phyloP scores from a whole-genome alignment of 2,888 invertebrate genomes.

The Temnothorax rugatulus region DNA sequence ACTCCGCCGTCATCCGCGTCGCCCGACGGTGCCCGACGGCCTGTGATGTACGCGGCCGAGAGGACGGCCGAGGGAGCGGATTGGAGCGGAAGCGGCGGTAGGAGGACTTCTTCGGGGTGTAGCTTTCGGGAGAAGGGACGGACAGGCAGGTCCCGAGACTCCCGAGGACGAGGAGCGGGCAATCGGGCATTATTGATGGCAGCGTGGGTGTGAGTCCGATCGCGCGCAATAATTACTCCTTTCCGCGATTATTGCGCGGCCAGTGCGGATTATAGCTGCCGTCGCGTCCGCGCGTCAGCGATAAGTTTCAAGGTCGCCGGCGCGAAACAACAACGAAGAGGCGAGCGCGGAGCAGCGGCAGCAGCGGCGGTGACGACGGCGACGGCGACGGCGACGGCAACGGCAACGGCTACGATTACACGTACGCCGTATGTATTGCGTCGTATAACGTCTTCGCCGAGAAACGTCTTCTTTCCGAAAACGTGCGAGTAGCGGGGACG shows the following conservation, averaged over 20 bases:
- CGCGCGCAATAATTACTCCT: slow-evolving; percentile 58
- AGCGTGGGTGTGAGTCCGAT: slow-evolving; percentile 73
- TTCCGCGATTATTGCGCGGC: slow-evolving; percentile 59
- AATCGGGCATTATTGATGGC: slow-evolving; percentile 68
- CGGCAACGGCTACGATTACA: not conserved
- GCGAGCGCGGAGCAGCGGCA: not conserved
- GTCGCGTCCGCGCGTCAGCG: slow-evolving; percentile 19
- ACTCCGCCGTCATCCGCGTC: slow-evolving; percentile 64
- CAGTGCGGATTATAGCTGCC: slow-evolving; percentile 21
- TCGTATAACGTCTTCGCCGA: slow-evolving; percentile 26
- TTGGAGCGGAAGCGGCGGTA: slow-evolving; percentile 34
- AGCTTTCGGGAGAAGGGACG: slow-evolving; percentile 36
- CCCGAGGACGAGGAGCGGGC: slow-evolving; percentile 31
- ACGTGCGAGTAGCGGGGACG: not conserved
- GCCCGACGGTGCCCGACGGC: slow-evolving; percentile 28
- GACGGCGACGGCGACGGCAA: not conserved
- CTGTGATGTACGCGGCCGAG: slow-evolving; percentile 15
- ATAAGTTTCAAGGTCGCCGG: slow-evolving; percentile 21
- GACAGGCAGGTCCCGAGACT: not conserved
- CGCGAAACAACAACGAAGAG: not conserved
- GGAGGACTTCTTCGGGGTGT: slow-evolving; percentile 29
- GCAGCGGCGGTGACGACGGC: not conserved
- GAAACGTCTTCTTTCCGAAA: not conserved
- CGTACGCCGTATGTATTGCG: not conserved
- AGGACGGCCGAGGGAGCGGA: slow-evolving; percentile 30